Base-by-base conservation (phyloP, 2,888 invertebrate genomes). In the Lydus trimaculatus region DNA sequence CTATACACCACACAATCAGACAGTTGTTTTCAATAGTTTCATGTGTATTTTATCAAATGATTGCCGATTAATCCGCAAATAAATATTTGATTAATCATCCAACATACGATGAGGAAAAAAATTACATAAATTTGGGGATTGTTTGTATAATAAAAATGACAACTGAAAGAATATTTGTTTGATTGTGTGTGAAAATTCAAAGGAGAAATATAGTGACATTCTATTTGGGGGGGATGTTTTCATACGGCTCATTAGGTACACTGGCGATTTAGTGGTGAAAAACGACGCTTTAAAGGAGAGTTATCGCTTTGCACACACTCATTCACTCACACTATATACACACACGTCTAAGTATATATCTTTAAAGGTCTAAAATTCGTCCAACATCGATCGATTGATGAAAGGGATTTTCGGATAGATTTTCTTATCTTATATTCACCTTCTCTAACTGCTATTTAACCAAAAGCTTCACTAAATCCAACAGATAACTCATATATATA, bases 231-330 rank as follows among this genome's bases (percentile, higher is more conserved):
- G 23, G 20, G 52, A 52, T 52, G 13, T 68, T 11, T 39, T 65
- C 52, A 63, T 69, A 58, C 65, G 65, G 25, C 69, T 69, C 69
- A 69, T 69, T 65, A 65, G 65, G 59, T 60, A 60, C 63, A 28
- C 20, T 48, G 65, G 58, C 64, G 59, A 39, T 62, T 58, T 43
- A 28, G 65, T 63, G 48, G 68, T 65, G 59, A 48, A 65, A 65
- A 65, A 61, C 62, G 61, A 43, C 36, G 58, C 59, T 48, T 68
- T 69, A 58, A 60, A 65, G 23, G 62, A 69, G 62, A 69, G 39
- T 64, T 68, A 65, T 65, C 36, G 28, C n/a, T 25, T 8, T 23
- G 11, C 8, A 52, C 25, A 52, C 9, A 48, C 6, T 6, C 9
- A 48, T 20, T 2, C 17, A 43, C n/a, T 23, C 23, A 52, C 15